These are phyloP conservation scores for Cuniculus paca DNA, from an alignment of 2,797 vertebrate species.

Conservation along the genomic window DNA sequence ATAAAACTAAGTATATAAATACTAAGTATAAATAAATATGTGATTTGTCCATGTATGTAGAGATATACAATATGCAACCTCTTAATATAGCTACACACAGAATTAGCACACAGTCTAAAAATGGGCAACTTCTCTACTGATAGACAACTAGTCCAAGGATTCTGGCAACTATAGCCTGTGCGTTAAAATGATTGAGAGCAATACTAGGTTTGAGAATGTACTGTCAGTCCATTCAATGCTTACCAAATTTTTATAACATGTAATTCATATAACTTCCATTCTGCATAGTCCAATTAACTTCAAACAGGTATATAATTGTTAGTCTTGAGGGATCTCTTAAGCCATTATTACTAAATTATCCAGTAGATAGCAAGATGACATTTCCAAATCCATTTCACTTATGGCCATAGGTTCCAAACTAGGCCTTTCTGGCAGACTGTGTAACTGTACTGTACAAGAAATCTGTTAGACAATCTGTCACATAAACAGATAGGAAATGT, in stretches of 20 bases:
- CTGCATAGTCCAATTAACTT: conserved; percentile 72
- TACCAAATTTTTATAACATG: conserved; percentile 72
- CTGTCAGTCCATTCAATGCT: conserved; percentile 34
- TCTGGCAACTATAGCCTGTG: neutral
- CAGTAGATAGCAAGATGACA: conserved; percentile 85
- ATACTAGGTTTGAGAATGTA: neutral
- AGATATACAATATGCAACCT: neutral
- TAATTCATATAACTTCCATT: conserved; percentile 60
- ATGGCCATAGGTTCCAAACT: conserved; percentile 75
- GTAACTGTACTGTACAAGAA: conserved; percentile 74
- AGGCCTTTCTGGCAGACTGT: conserved; percentile 75
- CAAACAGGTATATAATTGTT: conserved; percentile 80
- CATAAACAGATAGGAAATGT: conserved; percentile 79
- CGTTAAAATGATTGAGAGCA: conserved; percentile 64
- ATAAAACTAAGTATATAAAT: too few relatives aligned
- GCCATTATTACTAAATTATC: conserved; percentile 87
- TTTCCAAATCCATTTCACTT: conserved; percentile 86
- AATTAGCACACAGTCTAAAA: conserved; percentile 1
- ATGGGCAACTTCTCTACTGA: neutral
- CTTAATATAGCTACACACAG: neutral
- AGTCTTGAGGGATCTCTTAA: conserved; percentile 76
- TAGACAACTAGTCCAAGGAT: neutral
- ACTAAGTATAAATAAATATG: conserved; percentile 73
- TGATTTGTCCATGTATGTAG: neutral
- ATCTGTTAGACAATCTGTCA: conserved; percentile 84